These are phyloP conservation scores for Mus spretus DNA, from an alignment of 2,797 vertebrate genomes.

Conservation along the genomic window DNA sequence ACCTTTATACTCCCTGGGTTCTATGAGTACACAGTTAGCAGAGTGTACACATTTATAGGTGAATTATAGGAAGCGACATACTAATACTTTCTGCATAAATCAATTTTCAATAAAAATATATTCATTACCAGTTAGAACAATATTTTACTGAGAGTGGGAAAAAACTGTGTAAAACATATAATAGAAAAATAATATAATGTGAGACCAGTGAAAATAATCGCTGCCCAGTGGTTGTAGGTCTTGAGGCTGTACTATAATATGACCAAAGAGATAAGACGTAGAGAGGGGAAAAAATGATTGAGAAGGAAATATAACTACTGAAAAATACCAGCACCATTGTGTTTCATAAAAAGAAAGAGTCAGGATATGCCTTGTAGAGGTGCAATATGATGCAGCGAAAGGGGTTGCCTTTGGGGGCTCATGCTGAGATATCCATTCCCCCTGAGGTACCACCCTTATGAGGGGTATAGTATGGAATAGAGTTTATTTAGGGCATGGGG, in stretches of 20 bases:
- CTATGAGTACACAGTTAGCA: background rate
- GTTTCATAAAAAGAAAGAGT: too few relatives aligned
- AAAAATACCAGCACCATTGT: fast-evolving
- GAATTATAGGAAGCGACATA: background rate
- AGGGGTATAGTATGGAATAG: too few relatives aligned
- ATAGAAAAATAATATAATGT: background rate
- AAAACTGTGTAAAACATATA: background rate
- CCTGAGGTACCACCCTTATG: too few relatives aligned
- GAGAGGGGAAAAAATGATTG: background rate
- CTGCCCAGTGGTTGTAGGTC: fast-evolving
- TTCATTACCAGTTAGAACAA: background rate
- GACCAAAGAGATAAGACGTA: background rate
- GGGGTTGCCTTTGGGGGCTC: too few relatives aligned
- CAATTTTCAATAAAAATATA: background rate
- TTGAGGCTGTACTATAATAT: too few relatives aligned
- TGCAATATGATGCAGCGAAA: too few relatives aligned
- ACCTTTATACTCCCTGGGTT: background rate
- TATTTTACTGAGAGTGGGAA: background rate
- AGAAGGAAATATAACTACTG: background rate
- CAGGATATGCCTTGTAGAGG: too few relatives aligned
- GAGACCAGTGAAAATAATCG: background rate
- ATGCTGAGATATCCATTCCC: too few relatives aligned
- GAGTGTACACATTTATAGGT: background rate
- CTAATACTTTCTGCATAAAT: background rate
- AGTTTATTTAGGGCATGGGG: too few relatives aligned